A percentile compares a stretch with the other conserved stretches of the same genome.
These are phyloP conservation scores for Montipora foliosa DNA, from an alignment of 64 coral and sea anemone genomes.

Conservation along the genomic window DNA sequence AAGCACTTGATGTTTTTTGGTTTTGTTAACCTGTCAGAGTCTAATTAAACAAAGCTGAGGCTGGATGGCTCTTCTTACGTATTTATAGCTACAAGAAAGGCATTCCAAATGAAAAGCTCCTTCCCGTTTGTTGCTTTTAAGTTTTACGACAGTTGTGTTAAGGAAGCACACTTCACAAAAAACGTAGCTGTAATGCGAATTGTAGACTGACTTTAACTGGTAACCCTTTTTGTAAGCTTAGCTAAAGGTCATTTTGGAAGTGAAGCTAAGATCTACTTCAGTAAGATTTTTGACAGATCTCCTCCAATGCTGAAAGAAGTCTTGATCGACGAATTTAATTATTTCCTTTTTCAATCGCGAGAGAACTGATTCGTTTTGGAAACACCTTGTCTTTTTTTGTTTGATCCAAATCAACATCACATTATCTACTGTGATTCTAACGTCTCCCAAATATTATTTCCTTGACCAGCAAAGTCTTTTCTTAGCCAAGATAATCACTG, in stretches of 20 bases:
- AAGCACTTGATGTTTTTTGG: not conserved
- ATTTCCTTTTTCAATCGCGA: not conserved
- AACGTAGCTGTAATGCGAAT: not conserved
- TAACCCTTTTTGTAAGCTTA: not conserved
- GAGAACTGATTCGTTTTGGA: not conserved
- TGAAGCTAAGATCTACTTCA: not conserved
- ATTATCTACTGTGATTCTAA: not conserved
- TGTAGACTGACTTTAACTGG: not conserved
- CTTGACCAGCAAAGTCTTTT: not conserved
- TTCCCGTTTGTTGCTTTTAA: not conserved
- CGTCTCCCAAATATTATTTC: not conserved
- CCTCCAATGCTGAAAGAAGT: not conserved
- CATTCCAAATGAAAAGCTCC: not conserved
- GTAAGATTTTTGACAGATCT: not conserved
- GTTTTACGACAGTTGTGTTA: not conserved
- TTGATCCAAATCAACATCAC: not conserved
- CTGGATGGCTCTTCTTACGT: not conserved
- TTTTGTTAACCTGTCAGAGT: not conserved
- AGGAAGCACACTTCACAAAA: not conserved
- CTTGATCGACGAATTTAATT: not conserved
- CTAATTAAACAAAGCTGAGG: not conserved
- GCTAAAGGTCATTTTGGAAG: not conserved
- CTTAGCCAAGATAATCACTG: not conserved
- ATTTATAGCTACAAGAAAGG: not conserved
- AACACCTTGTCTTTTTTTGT: slow-evolving; percentile 19